Base-by-base conservation (phyloP, 1,140 invertebrate species). In the Drosophila tsacasi region DNA sequence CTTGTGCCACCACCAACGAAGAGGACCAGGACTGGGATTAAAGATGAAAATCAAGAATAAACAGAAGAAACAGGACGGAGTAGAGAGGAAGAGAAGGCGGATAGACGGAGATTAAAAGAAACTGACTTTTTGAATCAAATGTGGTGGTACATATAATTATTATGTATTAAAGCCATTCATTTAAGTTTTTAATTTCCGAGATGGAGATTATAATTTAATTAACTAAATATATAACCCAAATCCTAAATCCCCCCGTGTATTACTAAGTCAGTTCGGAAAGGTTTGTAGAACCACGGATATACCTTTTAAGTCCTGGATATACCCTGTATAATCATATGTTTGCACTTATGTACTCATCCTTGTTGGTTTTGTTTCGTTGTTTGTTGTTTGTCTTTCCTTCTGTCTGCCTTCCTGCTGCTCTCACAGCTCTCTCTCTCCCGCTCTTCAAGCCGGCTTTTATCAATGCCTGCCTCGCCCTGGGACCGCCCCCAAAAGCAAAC, bases 391-490 rank as follows among this genome's bases (percentile, higher is more conserved):
- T 59, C 46, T 59, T 62, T 54, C 42, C 52, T 62, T 52, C 55
- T 40, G 63, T 59, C 62, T 69, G 46, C 55, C 59, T 76, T 60
- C 52, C 52, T 55, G 52, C 52, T 58, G 12, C 30, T 39, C 40
- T 61, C 62, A 1, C 5, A n/a, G n/a, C n/a, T n/a, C n/a, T 50
- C 68, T 55, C 60, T 64, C 42, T 68, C 46, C 13, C 62, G 50
- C 64, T 81, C 61, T 63, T n/a, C 40, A 47, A 79, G 76, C 83
- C 84, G 83, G 84, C 84, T 84, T 87, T 87, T 87, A 35, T 78
- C 63, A 47, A 30, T 30, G 59, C 21, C 35, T 54, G 62, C 64
- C 75, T 78, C 64, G 75, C 75, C 75, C 74, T 76, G 54, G 39
- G 54, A 3, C 50, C n/a, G n/a, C 50, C 55, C 32, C 50, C 47